phyloP scores from a whole-genome alignment of 2,888 invertebrate genomes.

The Papilio protenor region DNA sequence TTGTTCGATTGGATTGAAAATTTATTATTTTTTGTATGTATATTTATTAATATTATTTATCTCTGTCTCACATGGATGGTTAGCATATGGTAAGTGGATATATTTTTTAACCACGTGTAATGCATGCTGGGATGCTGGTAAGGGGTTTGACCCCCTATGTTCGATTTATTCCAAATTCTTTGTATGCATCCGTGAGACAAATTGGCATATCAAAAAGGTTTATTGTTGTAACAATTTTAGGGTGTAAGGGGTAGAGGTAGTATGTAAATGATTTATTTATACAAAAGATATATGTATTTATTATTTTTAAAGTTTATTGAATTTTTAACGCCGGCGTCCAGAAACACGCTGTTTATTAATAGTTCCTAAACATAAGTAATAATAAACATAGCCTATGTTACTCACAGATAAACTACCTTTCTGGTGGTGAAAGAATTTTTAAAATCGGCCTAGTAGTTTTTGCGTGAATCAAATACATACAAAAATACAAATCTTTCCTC shows the following conservation, averaged over 20 bases:
- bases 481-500: no score
- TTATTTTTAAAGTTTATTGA: no score
- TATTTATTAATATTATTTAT: conserved; percentile 25
- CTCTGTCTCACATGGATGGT: conserved; percentile 31
- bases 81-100: conserved; percentile 38
- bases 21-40: not conserved
- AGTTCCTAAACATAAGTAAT: no score
- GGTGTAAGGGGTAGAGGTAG: conserved; percentile 2
- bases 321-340: no score
- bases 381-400: no score
- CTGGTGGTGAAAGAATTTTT: no score
- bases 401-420: no score
- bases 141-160: conserved; percentile 2
- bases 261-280: no score
- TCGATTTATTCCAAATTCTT: conserved; percentile 27
- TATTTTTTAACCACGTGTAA: conserved; percentile 3
- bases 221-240: not conserved
- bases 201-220: conserved; percentile 6
- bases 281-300: no score
- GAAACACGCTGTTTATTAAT: no score
- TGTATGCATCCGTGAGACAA: conserved; percentile 25
- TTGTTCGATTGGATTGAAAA: not conserved
- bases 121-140: conserved; percentile 35
- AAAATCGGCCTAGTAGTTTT: no score
- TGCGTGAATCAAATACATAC: no score